A percentile compares a stretch with the other conserved stretches of the same genome.
These are phyloP conservation scores for Misgurnus anguillicaudatus DNA, from an alignment of 2,113 vertebrate genomes.

Conservation along the genomic window DNA sequence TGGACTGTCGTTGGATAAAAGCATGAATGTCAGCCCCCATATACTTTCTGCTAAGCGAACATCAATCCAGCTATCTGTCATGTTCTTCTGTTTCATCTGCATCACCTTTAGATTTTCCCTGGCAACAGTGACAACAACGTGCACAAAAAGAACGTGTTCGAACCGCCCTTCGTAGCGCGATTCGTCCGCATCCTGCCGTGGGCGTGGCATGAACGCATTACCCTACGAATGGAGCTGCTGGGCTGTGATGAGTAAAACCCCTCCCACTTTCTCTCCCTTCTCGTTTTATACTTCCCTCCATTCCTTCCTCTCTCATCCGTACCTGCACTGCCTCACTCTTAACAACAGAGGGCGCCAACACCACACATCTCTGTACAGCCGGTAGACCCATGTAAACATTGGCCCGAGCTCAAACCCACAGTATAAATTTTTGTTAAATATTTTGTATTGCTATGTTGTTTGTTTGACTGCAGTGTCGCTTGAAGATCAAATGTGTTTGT, in stretches of 20 bases:
- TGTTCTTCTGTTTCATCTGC: neutral
- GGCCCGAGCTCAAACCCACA: constrained; percentile 20
- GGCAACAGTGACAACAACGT: constrained; percentile 93
- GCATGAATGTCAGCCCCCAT: too few species aligned
- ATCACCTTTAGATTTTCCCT: constrained; percentile 79
- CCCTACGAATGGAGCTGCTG: constrained; percentile 91
- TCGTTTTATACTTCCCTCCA: constrained; percentile 1
- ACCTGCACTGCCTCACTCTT: constrained; percentile 71
- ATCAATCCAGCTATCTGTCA: neutral
- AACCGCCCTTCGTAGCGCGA: constrained; percentile 78
- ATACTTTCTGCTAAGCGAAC: neutral
- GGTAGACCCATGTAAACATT: neutral
- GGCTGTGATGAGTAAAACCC: constrained; percentile 82
- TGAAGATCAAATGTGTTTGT: neutral
- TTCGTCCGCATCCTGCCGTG: constrained; percentile 88
- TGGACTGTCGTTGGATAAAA: too few species aligned
- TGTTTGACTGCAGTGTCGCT: constrained; percentile 31
- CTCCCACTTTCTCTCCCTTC: neutral
- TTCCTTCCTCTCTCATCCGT: constrained; percentile 57
- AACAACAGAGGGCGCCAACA: constrained; percentile 68
- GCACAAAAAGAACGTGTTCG: constrained; percentile 92
- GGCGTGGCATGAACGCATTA: constrained; percentile 94
- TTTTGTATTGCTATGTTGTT: neutral
- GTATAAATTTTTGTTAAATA: neutral
- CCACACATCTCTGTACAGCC: constrained; percentile 55